A percentile compares a stretch with the other conserved stretches of the same genome.
Conservation (phyloP, 2,888 invertebrate species). For the Pimpla rufipes region DNA sequence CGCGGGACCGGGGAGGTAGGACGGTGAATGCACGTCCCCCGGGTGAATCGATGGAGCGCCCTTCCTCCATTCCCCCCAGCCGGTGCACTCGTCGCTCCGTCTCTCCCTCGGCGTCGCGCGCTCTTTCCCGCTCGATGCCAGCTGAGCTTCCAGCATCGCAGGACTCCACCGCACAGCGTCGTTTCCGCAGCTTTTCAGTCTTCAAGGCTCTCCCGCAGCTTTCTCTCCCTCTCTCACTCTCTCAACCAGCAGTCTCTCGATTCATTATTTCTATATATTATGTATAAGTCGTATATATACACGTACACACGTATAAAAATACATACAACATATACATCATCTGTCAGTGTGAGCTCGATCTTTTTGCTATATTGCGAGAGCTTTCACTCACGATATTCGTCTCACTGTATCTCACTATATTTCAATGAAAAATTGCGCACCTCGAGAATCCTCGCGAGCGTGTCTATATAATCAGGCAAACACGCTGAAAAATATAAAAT, state of each 20-base stretch:
- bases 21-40: conserved; percentile 80
- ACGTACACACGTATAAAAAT: background rate
- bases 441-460: background rate
- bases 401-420: background rate
- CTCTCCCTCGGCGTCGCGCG: conserved; percentile 64
- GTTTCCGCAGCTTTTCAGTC: conserved; percentile 38
- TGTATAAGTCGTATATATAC: background rate
- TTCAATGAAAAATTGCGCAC: background rate
- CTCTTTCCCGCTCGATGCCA: conserved; percentile 49
- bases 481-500: background rate
- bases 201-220: conserved; percentile 3
- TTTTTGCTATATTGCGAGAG: background rate
- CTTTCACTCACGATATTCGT: conserved; percentile 7
- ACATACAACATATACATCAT: background rate
- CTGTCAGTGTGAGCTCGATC: background rate
- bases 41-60: conserved; percentile 83
- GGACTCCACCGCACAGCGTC: conserved; percentile 1
- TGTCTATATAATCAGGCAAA: conserved; percentile 1
- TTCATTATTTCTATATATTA: conserved; percentile 29
- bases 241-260: conserved; percentile 23
- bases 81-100: conserved; percentile 53
- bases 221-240: conserved; percentile 20
- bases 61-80: conserved; percentile 71
- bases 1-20: conserved; percentile 51
- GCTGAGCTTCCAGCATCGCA: conserved; percentile 44